Conservation (phyloP, 23 tunicate genomes). For the Ascidia mentula region DNA sequence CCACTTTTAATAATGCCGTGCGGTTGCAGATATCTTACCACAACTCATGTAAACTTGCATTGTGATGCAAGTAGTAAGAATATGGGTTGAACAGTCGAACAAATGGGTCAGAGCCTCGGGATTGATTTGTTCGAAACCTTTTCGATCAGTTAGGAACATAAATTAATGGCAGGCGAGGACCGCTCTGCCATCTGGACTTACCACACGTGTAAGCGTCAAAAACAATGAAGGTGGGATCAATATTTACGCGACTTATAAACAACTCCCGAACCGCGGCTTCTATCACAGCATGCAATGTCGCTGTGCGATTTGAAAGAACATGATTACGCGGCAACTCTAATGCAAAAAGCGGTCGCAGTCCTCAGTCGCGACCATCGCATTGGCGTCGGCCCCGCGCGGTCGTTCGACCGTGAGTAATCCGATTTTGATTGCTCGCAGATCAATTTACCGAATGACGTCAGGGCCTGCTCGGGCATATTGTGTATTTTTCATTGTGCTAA, state of each 20-base stretch:
- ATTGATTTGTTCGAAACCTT: too few relatives aligned
- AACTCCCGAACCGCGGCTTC: not conserved
- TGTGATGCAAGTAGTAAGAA: too few relatives aligned
- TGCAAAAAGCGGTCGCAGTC: not conserved
- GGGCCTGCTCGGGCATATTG: too few relatives aligned
- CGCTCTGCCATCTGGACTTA: not conserved
- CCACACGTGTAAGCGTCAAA: not conserved
- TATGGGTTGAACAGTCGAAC: too few relatives aligned
- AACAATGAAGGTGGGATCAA: not conserved
- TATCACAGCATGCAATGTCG: not conserved
- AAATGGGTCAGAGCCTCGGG: too few relatives aligned
- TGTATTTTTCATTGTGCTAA: too few relatives aligned
- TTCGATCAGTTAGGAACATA: too few relatives aligned
- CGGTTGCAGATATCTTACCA: too few relatives aligned
- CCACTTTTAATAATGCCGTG: too few relatives aligned
- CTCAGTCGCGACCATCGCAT: not conserved
- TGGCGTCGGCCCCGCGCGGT: not conserved
- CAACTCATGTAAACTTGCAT: too few relatives aligned
- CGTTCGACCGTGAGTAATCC: not conserved
- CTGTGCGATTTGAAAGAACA: not conserved
- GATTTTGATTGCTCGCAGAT: not conserved
- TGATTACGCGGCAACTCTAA: not conserved
- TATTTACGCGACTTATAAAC: not conserved
- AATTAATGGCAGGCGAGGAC: too few relatives aligned
- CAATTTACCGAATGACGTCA: slow-evolving; percentile 2